phyloP scores from a whole-genome alignment of 2,113 vertebrate species.

The Mixornis gularis region DNA sequence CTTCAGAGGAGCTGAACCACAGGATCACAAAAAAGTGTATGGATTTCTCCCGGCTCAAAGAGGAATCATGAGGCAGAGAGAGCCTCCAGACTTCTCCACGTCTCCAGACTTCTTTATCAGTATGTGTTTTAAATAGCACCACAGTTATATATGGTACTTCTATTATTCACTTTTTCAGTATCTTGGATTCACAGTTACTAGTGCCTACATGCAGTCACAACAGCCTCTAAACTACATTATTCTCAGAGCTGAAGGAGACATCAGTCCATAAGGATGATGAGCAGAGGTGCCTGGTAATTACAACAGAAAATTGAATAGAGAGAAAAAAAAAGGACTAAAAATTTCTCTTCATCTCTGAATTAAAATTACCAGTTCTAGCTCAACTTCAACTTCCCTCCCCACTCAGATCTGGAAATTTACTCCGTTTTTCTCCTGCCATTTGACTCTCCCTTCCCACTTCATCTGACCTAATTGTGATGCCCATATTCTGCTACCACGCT shows the following conservation, averaged over 20 bases:
- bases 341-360: neutral
- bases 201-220: neutral
- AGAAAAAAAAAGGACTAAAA: neutral
- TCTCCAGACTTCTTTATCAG: neutral
- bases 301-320: neutral
- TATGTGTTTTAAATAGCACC: neutral
- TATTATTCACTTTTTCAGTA: neutral
- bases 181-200: neutral
- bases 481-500: neutral
- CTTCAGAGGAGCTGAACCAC: neutral
- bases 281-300: neutral
- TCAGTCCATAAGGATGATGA: neutral
- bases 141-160: neutral
- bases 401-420: neutral
- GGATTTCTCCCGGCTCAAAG: neutral
- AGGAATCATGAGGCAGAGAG: neutral
- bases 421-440: neutral
- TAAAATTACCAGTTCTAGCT: neutral
- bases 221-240: neutral
- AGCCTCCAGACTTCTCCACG: fast-evolving
- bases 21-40: neutral
- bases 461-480: neutral
- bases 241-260: neutral
- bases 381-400: neutral
- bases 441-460: neutral